Base-by-base conservation (phyloP, 2,888 invertebrate genomes). In the Eutolmus rufibarbis region DNA sequence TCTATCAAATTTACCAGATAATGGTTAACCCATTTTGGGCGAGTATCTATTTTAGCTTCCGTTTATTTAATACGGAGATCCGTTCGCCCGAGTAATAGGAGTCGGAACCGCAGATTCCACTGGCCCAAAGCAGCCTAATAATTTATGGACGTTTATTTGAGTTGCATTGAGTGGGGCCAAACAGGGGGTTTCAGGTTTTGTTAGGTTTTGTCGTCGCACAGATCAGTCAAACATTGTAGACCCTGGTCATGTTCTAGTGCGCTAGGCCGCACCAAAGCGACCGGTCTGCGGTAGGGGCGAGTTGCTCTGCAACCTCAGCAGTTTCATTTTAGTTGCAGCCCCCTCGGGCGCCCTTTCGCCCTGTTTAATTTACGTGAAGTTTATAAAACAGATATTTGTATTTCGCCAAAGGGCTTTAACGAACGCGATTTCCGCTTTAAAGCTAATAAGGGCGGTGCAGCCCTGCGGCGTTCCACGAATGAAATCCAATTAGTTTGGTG, bases 1-100 rank as follows among this genome's bases (percentile, higher is more conserved):
- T 82, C 82, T 82, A 82, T 51, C 74, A 43, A 85, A 85, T 85
- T 85, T 85, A 85, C 57, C 85, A 85, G 74, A 85, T 85, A 74
- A 74, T 74, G 85, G 85, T 85, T 85, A 85, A 85, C 85, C 85
- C 43, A 51, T 46, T 74, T 85, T 46, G 43, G 74, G 28, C 5
- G 40, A 74, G 85, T 43, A 74, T 85, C 85, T 74, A 74, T 85
- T 85, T 85, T 85, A 74, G 82, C 51, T 85, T 85, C 85, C 85
- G 85, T 85, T 85, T 85, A 85, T 85, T 85, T 74, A 74, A 85
- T 85, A 74, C 85, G 28, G 74, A 14, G 85, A 85, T 74, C 74
- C 74, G 74, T 74, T 85, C 85, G 74, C 4, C 85, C 74, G 82
- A 57, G 34, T 82, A 82, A 82, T 82, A 82, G 82, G 85, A 28